A percentile compares a stretch with the other conserved stretches of the same genome.
phyloP scores from a whole-genome alignment of 2,113 vertebrate genomes.

The Gallinago undulata region DNA sequence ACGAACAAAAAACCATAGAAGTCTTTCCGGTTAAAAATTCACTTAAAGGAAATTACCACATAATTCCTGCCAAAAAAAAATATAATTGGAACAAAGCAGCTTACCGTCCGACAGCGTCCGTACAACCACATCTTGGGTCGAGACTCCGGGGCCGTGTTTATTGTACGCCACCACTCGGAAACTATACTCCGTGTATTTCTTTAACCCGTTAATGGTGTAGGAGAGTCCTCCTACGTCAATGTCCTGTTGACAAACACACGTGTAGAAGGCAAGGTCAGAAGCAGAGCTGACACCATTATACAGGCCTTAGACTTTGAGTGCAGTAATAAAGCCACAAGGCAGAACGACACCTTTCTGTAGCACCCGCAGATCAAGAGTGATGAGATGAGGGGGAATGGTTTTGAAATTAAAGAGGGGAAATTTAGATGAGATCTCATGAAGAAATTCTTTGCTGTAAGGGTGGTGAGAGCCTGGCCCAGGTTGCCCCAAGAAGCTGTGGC shows the following conservation, averaged over 20 bases:
- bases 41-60: background rate
- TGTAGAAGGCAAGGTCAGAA: background rate
- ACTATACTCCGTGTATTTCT: conserved; percentile 92
- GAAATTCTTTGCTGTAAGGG: background rate
- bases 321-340: background rate
- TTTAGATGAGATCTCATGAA: background rate
- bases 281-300: background rate
- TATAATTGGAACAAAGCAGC: background rate
- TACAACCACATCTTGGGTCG: conserved; percentile 87
- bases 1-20: background rate
- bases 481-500: background rate
- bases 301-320: background rate
- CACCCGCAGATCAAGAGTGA: background rate
- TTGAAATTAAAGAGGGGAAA: background rate
- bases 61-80: background rate
- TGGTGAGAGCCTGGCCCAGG: background rate
- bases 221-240: conserved; percentile 83
- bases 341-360: background rate
- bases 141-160: conserved; percentile 94
- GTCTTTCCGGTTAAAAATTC: background rate
- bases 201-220: conserved; percentile 84
- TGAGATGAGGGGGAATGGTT: background rate
- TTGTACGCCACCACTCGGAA: conserved; percentile 96
- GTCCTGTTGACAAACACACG: conserved; percentile 76
- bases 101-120: conserved; percentile 91